Conservation (phyloP, 2,797 vertebrate genomes). For the Neosilurus mollespiculum region DNA sequence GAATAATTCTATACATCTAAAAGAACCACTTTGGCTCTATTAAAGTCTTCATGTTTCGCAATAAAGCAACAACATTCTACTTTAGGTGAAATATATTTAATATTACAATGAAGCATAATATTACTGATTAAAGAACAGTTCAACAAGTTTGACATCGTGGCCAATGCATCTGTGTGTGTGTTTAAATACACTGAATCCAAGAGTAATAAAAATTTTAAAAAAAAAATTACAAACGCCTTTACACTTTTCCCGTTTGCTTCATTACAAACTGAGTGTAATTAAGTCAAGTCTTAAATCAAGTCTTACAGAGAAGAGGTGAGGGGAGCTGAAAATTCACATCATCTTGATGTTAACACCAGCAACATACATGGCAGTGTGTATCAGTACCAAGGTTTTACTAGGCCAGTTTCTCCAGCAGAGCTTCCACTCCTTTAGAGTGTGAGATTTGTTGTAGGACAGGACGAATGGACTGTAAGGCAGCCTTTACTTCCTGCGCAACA, state of each 20-base stretch:
- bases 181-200: constrained; percentile 51
- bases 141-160: neutral
- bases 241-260: neutral
- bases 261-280: neutral
- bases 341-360: neutral
- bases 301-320: neutral
- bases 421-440: constrained; percentile 80
- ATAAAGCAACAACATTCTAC: neutral
- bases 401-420: constrained; percentile 80
- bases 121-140: neutral
- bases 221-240: neutral
- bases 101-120: neutral
- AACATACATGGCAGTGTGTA: neutral
- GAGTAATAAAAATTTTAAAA: neutral
- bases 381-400: constrained; percentile 46
- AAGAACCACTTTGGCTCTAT: neutral
- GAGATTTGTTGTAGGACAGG: constrained; percentile 73
- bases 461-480: constrained; percentile 73
- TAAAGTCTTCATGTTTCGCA: neutral
- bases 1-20: neutral
- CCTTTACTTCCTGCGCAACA: constrained; percentile 78
- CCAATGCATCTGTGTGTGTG: constrained; percentile 26
- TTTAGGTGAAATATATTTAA: neutral
- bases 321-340: neutral
- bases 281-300: neutral